Conservation (phyloP, 2,888 invertebrate species). For the Augiades crinisus region DNA sequence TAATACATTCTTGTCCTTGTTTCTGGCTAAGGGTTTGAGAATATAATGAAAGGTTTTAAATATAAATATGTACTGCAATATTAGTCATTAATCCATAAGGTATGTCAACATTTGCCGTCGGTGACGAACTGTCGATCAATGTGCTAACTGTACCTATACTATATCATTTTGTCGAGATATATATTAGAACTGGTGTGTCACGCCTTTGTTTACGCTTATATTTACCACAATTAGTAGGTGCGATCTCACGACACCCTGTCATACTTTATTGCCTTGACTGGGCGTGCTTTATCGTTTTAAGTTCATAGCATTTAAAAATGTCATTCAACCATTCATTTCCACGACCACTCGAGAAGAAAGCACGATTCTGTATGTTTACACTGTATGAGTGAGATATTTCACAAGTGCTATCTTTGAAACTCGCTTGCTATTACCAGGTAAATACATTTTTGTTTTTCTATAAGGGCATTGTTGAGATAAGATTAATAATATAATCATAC, state of each 20-base stretch:
- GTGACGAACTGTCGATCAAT: no score
- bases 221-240: constrained; percentile 46
- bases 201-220: constrained; percentile 44
- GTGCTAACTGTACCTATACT: no score
- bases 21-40: no score
- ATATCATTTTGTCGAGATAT: no score
- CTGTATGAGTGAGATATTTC: background rate
- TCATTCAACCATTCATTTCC: background rate
- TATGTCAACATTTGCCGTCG: no score
- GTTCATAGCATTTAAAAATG: constrained; percentile 12
- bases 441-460: no score
- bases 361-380: background rate
- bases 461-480: no score
- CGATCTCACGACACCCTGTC: constrained; percentile 45
- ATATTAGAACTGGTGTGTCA: constrained; percentile 36
- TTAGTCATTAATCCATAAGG: no score
- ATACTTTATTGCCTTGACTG: constrained; percentile 45
- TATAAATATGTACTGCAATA: no score
- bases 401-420: background rate
- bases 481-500: no score
- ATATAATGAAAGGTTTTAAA: no score
- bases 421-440: background rate
- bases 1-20: no score
- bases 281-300: constrained; percentile 26
- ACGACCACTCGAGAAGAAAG: background rate